Base-by-base conservation (phyloP, 64 coral and sea anemone species). In the Actinia equina region DNA sequence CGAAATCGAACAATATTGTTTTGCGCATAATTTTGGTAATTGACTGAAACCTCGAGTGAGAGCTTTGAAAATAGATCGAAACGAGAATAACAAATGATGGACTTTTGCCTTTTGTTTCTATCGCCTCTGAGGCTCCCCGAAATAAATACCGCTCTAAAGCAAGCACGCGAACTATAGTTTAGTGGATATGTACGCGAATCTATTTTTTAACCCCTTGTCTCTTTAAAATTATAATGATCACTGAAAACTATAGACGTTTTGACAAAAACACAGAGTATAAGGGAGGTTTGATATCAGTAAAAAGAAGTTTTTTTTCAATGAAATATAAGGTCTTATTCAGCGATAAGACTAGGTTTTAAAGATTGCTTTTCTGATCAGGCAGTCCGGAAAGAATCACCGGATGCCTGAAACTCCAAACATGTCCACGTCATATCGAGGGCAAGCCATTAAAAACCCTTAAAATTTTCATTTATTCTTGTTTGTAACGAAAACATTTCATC, bases 1-100 rank as follows among this genome's bases (percentile, higher is more conserved):
- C 94, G 94, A 93, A 97, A 97, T 93, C 94, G 94, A 97, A 97
- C 94, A 97, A 97, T 97, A 97, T 97, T 97, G 94, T 93, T 93
- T 80, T 82, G 82, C 82, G 91, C 91, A 97, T 97, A 97, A 97
- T 93, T 93, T 97, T 91, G 79, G 86, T 97, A 97, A 97, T 97
- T 97, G 92, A 97, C 91, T 90, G 94, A 92, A 87, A 79, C 83
- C 88, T 93, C 84, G 89, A 89, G 82, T 91, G 88, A 46, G 77
- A 65, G 86, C 86, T 91, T 97, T 88, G 89, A 84, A 84, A 97
- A 86, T 86, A 87, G 82, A 93, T 63, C 30, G 30, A 85, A 85
- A 44, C 5, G 62, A 4, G 55, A 55, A 85, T 23, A 53, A 60
- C 83, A 59, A 85, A 62, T 58, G 62, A 63, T 85, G n/a, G 51